Conservation (phyloP, 2,888 invertebrate species). For the Physocephala rufipes region DNA sequence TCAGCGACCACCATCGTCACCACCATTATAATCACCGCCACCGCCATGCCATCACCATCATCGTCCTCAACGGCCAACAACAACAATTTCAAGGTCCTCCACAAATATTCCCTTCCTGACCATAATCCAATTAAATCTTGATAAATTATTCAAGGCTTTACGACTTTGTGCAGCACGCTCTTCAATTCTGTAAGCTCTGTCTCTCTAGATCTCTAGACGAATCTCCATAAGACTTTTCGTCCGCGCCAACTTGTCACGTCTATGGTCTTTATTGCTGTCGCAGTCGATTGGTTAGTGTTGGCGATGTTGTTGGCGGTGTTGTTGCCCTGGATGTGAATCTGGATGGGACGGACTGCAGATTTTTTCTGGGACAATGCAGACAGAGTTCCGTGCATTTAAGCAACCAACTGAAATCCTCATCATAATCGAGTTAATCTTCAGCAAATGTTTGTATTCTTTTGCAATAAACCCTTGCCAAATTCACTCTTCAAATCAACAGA, state of each 20-base stretch:
- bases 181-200: slow-evolving; percentile 2
- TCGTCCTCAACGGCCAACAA: no score
- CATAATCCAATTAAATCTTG: slow-evolving; percentile 45
- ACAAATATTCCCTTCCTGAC: slow-evolving; percentile 30
- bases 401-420: slow-evolving; percentile 34
- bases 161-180: neutral
- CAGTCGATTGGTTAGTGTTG: no score
- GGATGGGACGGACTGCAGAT: neutral
- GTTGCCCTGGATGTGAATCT: slow-evolving; percentile 12
- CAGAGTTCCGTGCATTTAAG: slow-evolving; percentile 35
- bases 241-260: neutral
- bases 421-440: slow-evolving; percentile 58
- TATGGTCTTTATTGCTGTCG: neutral
- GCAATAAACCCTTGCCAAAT: neutral
- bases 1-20: no score
- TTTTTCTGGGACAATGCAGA: neutral
- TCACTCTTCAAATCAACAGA: no score
- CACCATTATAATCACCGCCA: no score
- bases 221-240: neutral
- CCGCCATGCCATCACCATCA: neutral
- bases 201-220: neutral
- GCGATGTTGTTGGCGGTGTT: slow-evolving; percentile 5
- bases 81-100: slow-evolving; percentile 22
- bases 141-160: slow-evolving; percentile 34
- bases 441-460: slow-evolving; percentile 32